Conservation (phyloP, 2,113 vertebrate genomes). For the Ptyas mucosa region DNA sequence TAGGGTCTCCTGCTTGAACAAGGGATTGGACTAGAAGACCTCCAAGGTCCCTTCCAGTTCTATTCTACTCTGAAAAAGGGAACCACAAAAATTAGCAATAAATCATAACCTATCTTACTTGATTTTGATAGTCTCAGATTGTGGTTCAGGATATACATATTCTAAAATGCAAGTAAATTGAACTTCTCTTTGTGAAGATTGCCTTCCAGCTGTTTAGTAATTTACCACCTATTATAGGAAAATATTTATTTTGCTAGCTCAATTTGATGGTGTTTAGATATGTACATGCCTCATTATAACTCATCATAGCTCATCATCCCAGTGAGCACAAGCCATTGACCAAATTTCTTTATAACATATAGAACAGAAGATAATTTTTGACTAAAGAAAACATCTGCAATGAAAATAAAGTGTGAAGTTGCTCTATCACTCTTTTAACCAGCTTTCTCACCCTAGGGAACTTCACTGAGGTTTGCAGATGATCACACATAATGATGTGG, state of each 20-base stretch:
- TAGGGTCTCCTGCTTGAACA: neutral
- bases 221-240: neutral
- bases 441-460: constrained; percentile 34
- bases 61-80: neutral
- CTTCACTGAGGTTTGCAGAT: constrained; percentile 47
- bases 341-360: constrained; percentile 5
- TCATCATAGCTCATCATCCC: neutral
- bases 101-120: neutral
- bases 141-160: neutral
- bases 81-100: neutral
- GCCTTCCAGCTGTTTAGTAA: neutral
- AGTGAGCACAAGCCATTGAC: constrained; percentile 25
- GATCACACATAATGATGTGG: constrained; percentile 53
- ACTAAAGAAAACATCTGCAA: neutral
- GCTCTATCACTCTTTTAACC: constrained; percentile 3
- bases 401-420: constrained; percentile 4
- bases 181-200: neutral
- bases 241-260: neutral
- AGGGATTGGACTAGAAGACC: neutral
- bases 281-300: neutral
- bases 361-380: constrained; percentile 15
- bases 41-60: neutral
- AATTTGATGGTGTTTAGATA: neutral
- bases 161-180: neutral
- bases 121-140: neutral